phyloP scores from a whole-genome alignment of 2,888 invertebrate genomes.

The Clostera curtula region DNA sequence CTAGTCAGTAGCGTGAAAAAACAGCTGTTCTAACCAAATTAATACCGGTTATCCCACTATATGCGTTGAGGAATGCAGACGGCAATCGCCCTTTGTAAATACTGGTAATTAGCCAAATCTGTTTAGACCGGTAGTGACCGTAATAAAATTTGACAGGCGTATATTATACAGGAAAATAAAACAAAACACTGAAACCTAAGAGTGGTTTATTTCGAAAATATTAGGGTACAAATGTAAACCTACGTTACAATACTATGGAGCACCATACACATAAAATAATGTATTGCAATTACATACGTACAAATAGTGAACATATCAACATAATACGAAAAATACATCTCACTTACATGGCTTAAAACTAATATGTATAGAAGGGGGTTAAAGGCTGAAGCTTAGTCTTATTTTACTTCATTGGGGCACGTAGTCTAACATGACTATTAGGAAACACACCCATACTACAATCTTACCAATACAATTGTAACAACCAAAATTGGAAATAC shows the following conservation, averaged over 20 bases:
- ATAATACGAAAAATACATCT: conserved; percentile 44
- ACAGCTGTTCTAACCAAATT: no score
- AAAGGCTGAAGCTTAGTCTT: conserved; percentile 56
- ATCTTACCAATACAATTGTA: no score
- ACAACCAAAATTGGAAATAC: no score
- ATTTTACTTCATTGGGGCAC: conserved; percentile 36
- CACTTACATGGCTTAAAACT: conserved; percentile 34
- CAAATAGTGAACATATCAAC: conserved; percentile 26
- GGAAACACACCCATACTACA: no score
- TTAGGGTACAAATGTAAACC: conserved; percentile 66
- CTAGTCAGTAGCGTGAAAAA: no score
- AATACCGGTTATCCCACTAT: no score
- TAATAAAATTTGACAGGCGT: conserved; percentile 1
- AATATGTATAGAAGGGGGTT: conserved; percentile 50
- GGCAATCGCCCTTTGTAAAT: no score
- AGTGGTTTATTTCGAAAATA: conserved; percentile 65
- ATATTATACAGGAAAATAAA: conserved; percentile 14
- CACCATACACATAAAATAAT: conserved; percentile 67
- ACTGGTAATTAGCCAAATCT: no score
- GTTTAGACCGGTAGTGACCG: no score
- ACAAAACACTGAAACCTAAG: conserved; percentile 37
- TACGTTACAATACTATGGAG: conserved; percentile 56
- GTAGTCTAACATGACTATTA: conserved; percentile 17
- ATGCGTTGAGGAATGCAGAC: no score
- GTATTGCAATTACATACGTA: conserved; percentile 49